Evolutionary conservation across 2,113 vertebrate genomes (phyloP), one percentile per base, ranked within the genome.

Genomic region (Arenaria interpres): DNA sequence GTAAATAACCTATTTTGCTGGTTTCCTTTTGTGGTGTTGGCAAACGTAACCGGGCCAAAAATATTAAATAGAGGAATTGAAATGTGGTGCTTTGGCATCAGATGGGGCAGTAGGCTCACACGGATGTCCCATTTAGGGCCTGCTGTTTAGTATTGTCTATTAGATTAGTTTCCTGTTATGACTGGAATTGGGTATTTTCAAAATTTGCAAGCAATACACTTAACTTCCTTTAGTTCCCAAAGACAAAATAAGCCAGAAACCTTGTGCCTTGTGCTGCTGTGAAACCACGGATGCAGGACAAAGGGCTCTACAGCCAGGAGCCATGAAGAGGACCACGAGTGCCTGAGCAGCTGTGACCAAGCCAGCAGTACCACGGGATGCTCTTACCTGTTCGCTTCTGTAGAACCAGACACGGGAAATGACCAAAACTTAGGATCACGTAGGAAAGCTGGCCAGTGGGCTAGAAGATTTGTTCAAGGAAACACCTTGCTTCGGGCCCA

Each of bases 81-180:
- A 90, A 14, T 22, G 20, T 78, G 81, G 10, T 82, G 74, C 77
- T 85, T 87, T 95, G 94, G 73, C 88, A 84, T 25, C 64, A n/a
- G 60, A 2, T 19, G 62, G 64, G 54, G 68, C 93, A 72, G 39
- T 28, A 71, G 76, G 69, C 81, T 56, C 71, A 22, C 75, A 18
- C 67, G 75, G 95, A 90, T 88, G 88, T 95, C 92, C 32, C 14
- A 95, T 39, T 43, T 18, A 32, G 48, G 77, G 37, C 28, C 62
- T 45, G n/a, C 80, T 73, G 4, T 17, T 73, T 25, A 72, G 37
- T 9, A 5, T 48, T 92, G 88, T 96, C 43, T 67, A 32, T 14
- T 71, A 43, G 25, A 86, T 81, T 81, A 39, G 57, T 30, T 96
- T 97, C 95, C 96, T 97, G 97, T 97, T 97, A 88, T 97, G 97